Percentiles rank a stretch among this genome's conserved stretches.
Evolutionary conservation across 2,113 vertebrate genomes (phyloP).

Genomic region (Cacatua alba): DNA sequence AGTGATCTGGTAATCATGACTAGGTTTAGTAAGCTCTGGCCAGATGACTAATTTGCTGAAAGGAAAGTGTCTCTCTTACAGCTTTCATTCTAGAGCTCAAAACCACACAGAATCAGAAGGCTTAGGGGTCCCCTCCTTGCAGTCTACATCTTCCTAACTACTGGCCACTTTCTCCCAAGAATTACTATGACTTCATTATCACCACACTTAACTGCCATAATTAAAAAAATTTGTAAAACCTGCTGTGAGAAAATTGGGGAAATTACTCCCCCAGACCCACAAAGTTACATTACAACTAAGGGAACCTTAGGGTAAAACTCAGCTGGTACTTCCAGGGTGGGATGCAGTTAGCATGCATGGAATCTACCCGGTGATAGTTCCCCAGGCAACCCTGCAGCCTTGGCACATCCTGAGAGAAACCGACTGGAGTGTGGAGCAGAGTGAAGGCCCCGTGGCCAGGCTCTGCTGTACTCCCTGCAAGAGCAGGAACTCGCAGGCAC

Average conservation of each 20-base stretch:
- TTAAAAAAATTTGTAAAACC: neutral
- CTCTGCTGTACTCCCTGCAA: neutral
- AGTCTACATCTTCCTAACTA: neutral
- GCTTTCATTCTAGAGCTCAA: neutral
- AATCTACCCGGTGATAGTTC: neutral
- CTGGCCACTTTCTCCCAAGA: neutral
- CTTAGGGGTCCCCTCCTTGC: neutral
- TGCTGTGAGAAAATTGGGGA: neutral
- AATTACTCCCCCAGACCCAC: neutral
- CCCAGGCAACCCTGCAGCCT: neutral
- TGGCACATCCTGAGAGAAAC: neutral
- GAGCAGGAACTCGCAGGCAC: neutral
- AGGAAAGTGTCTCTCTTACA: neutral
- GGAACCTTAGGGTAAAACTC: neutral
- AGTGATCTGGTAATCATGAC: neutral
- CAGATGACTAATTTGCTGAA: neutral
- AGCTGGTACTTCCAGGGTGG: neutral
- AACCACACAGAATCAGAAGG: neutral
- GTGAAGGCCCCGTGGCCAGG: neutral
- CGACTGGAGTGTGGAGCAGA: neutral
- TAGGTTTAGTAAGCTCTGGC: neutral
- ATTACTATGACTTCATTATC: neutral
- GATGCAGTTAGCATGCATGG: neutral
- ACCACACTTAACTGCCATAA: neutral
- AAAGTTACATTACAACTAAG: neutral